Percentiles rank a stretch among this genome's conserved stretches.
Evolutionary conservation across 2,113 vertebrate species (phyloP).

Genomic region (Chlorocebus sabaeus): DNA sequence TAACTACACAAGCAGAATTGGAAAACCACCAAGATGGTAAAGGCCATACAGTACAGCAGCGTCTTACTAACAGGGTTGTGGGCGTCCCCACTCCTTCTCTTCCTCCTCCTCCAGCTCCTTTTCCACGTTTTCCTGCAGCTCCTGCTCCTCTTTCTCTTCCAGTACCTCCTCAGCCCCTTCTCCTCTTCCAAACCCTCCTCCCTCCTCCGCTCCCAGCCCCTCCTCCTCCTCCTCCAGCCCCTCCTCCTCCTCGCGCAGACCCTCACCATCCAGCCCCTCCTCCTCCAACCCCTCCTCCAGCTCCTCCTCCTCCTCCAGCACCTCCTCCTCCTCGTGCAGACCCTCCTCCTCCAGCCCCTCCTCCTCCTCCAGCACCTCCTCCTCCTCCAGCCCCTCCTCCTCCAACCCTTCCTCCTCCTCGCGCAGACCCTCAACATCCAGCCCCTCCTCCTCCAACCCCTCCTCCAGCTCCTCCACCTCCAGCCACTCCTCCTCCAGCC

Average conservation of each 20-base stretch:
- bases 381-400: neutral
- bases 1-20: fast-evolving
- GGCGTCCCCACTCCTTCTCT: neutral
- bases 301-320: neutral
- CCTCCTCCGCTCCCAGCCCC: neutral
- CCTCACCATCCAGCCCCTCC: too few species aligned
- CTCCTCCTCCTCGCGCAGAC: too few species aligned
- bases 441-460: too few species aligned
- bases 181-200: neutral
- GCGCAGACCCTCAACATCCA: too few species aligned
- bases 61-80: neutral
- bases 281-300: too few species aligned
- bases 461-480: too few species aligned
- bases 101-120: neutral
- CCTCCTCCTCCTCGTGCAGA: too few species aligned
- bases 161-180: too few species aligned
- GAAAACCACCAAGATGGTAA: fast-evolving
- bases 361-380: neutral
- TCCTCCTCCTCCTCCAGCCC: too few species aligned
- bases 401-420: too few species aligned
- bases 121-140: neutral
- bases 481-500: neutral
- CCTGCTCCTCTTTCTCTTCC: neutral
- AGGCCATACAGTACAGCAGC: neutral
- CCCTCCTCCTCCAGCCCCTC: neutral